Conservation (phyloP, 2,797 vertebrate genomes). For the Gambelia wislizenii region DNA sequence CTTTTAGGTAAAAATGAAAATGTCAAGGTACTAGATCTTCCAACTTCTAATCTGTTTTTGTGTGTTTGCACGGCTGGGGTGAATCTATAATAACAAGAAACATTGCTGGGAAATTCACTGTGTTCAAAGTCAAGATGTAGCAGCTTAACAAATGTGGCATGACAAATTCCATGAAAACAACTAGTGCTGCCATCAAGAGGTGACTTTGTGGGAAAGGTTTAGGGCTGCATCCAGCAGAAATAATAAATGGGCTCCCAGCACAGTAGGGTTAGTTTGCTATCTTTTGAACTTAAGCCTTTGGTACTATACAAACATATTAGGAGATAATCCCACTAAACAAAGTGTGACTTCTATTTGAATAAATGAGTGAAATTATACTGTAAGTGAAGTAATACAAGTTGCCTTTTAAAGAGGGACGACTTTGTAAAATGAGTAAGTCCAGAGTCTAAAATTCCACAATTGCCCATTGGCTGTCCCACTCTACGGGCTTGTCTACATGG, state of each 20-base stretch:
- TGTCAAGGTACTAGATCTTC: not conserved
- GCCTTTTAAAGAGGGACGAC: not conserved
- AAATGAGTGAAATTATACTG: not conserved
- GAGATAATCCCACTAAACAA: not conserved
- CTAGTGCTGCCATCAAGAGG: not conserved
- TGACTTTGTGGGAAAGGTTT: not conserved
- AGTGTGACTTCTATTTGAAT: not conserved
- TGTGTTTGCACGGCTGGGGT: too few relatives aligned
- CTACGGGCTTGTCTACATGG: too few relatives aligned
- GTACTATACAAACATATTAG: not conserved
- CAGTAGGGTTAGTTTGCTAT: not conserved
- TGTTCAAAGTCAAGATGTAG: not conserved
- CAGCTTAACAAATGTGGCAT: not conserved
- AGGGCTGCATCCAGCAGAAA: not conserved
- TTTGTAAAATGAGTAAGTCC: not conserved
- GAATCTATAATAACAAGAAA: too few relatives aligned
- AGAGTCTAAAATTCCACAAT: not conserved
- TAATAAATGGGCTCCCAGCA: not conserved
- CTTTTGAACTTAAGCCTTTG: not conserved
- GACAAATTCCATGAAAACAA: not conserved
- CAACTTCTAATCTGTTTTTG: not conserved
- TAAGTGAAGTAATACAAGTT: not conserved
- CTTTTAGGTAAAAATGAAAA: not conserved
- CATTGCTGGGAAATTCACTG: not conserved
- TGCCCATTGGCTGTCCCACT: not conserved